These are phyloP conservation scores for Sinonovacula constricta DNA, from an alignment of 1,140 invertebrate genomes.

Conservation along the genomic window DNA sequence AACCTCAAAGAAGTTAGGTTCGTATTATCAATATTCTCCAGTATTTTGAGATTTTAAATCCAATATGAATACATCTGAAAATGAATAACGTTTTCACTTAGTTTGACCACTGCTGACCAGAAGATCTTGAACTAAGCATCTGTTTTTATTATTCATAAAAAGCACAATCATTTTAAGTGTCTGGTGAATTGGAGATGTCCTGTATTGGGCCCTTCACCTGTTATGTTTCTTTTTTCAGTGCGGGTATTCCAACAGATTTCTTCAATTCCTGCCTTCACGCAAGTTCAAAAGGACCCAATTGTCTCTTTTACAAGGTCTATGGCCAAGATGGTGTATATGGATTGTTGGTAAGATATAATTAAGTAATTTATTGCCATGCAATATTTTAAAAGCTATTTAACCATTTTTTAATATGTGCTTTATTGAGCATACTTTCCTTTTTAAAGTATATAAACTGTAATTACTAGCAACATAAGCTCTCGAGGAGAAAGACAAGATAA, in stretches of 20 bases:
- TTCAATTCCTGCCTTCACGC: conserved; percentile 75
- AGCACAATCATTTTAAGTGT: background rate
- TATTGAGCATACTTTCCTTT: background rate
- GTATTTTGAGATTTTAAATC: background rate
- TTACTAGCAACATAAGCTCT: background rate
- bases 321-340: conserved; percentile 73
- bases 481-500: too few species aligned
- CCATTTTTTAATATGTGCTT: background rate
- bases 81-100: background rate
- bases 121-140: background rate
- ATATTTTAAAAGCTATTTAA: background rate
- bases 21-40: background rate
- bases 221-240: conserved; percentile 61
- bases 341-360: conserved; percentile 63
- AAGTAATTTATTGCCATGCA: background rate
- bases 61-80: background rate
- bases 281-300: conserved; percentile 69
- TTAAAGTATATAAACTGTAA: background rate
- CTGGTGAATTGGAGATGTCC: background rate
- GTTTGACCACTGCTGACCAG: background rate
- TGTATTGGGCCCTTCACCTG: too few species aligned
- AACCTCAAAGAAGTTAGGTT: conserved; percentile 74
- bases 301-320: conserved; percentile 74
- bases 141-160: background rate
- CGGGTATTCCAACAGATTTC: conserved; percentile 67